Percentiles rank a stretch among this genome's conserved stretches.
Evolutionary conservation across 2,113 vertebrate genomes (phyloP).

Genomic region (Silurus glanis): DNA sequence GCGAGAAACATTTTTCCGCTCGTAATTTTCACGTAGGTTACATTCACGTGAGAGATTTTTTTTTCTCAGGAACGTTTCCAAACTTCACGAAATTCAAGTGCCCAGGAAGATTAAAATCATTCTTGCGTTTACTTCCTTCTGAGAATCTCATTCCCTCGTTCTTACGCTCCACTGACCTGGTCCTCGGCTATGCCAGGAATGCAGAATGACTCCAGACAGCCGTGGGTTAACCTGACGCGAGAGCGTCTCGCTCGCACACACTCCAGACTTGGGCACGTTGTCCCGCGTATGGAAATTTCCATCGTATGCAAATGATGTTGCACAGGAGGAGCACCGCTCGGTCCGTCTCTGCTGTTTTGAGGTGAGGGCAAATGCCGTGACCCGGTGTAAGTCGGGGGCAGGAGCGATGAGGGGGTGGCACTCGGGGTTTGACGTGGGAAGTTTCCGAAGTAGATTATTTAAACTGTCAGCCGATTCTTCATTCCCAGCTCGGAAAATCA

Average conservation of each 20-base stretch:
- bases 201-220: neutral
- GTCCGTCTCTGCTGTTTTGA: slow-evolving; percentile 40
- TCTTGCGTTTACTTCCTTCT: slow-evolving; percentile 25
- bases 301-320: slow-evolving; percentile 39
- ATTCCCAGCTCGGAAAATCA: neutral
- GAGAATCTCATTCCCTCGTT: neutral
- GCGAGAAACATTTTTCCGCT: no score
- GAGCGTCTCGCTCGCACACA: neutral
- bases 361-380: slow-evolving; percentile 34
- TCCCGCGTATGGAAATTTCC: slow-evolving; percentile 36
- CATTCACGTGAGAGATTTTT: no score
- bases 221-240: neutral
- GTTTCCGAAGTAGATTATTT: neutral
- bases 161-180: neutral
- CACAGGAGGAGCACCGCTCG: slow-evolving; percentile 22
- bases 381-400: slow-evolving; percentile 9
- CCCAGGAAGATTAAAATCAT: neutral
- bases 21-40: no score
- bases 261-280: neutral
- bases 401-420: neutral
- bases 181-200: neutral
- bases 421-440: neutral
- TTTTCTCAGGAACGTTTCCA: no score
- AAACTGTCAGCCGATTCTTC: neutral
- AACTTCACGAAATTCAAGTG: no score